Percentiles rank a stretch among this genome's conserved stretches.
phyloP scores from a whole-genome alignment of 2,797 vertebrate genomes.

The Buphagus erythrorhynchus region DNA sequence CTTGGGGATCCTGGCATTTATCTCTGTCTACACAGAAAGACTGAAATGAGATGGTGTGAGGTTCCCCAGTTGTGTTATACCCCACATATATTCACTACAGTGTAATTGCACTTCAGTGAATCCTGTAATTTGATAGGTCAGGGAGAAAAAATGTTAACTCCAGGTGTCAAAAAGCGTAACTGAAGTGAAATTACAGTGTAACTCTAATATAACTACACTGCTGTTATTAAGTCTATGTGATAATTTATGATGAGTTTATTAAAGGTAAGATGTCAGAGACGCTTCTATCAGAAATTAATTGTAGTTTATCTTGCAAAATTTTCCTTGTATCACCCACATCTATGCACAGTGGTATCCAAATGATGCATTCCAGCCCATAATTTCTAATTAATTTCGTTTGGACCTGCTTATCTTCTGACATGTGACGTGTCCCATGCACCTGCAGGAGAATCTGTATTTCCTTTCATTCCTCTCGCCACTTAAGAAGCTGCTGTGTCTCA shows the following conservation, averaged over 20 bases:
- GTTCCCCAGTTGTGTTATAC: neutral
- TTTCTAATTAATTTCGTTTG: neutral
- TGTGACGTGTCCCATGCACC: rapidly evolving
- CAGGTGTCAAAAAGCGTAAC: neutral
- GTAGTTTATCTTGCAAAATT: neutral
- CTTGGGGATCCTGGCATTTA: neutral
- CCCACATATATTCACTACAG: rapidly evolving
- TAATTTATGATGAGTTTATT: neutral
- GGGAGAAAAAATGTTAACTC: neutral
- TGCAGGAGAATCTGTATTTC: neutral
- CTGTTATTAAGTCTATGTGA: neutral
- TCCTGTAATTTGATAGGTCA: neutral
- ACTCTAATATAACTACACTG: neutral
- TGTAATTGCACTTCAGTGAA: neutral
- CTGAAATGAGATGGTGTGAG: neutral
- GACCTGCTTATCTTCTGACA: neutral
- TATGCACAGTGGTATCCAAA: neutral
- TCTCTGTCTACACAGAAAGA: neutral
- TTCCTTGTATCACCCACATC: neutral
- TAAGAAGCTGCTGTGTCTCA: neutral
- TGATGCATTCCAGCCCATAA: neutral
- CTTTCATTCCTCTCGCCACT: neutral
- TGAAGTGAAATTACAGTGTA: neutral
- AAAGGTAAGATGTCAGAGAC: neutral
- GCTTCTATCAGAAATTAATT: neutral